phyloP scores from a whole-genome alignment of 2,113 vertebrate species.

The Odocoileus virginianus region DNA sequence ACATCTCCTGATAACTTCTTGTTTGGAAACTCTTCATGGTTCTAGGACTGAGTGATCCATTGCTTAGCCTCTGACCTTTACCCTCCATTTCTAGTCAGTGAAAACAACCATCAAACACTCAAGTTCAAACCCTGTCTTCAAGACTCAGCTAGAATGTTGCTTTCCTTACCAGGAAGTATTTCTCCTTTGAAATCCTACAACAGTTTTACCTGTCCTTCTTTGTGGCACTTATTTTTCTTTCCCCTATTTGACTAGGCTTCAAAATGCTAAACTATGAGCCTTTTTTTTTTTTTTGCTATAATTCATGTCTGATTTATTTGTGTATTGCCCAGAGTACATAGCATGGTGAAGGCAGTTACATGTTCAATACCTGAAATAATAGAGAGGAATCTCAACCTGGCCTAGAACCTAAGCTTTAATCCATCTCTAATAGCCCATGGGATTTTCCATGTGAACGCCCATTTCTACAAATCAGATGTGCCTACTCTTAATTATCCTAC shows the following conservation, averaged over 20 bases:
- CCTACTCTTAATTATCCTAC: background rate
- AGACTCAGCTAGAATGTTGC: background rate
- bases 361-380: background rate
- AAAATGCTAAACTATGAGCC: background rate
- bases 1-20: background rate
- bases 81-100: background rate
- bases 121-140: background rate
- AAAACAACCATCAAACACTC: background rate
- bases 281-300: background rate
- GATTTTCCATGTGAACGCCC: background rate
- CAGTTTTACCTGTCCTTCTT: background rate
- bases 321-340: background rate
- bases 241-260: background rate
- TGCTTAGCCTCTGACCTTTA: background rate
- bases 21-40: background rate
- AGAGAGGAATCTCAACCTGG: background rate
- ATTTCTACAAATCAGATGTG: background rate
- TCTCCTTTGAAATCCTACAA: background rate
- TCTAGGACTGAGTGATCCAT: background rate
- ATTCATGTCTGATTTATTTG: background rate
- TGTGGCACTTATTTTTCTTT: background rate
- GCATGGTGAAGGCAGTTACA: background rate
- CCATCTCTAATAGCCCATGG: background rate
- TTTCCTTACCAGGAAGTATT: background rate
- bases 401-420: background rate